Conservation (phyloP, 2,797 vertebrate species). For the Chelidonichthys spinosus region DNA sequence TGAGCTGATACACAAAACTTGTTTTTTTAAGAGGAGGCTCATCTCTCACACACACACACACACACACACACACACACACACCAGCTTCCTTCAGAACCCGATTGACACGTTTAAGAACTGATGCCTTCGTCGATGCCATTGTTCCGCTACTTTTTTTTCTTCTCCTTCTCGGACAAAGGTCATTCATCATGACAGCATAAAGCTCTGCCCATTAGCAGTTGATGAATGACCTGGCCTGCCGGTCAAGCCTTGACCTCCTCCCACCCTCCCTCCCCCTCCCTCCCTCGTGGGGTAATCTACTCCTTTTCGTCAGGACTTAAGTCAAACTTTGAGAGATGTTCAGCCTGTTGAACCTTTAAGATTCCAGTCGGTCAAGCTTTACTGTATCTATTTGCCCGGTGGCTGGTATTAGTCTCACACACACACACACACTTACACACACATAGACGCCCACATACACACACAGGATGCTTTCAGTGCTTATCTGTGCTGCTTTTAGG, state of each 20-base stretch:
- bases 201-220: conserved; percentile 78
- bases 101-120: conserved; percentile 80
- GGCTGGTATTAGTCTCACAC: conserved; percentile 70
- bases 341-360: conserved; percentile 21
- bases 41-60: not conserved
- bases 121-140: conserved; percentile 75
- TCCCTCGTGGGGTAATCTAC: conserved; percentile 58
- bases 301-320: conserved; percentile 46
- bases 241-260: conserved; percentile 79
- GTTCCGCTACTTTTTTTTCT: conserved; percentile 65
- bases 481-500: conserved; percentile 90
- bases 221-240: conserved; percentile 80
- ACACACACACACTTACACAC: conserved; percentile 42
- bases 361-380: conserved; percentile 77
- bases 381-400: conserved; percentile 84
- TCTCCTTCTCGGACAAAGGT: conserved; percentile 74
- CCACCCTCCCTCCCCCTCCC: conserved; percentile 36
- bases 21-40: conserved; percentile 53
- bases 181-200: conserved; percentile 80
- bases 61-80: conserved; percentile 21
- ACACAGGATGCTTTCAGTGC: conserved; percentile 92
- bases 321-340: conserved; percentile 59
- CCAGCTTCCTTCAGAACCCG: conserved; percentile 60
- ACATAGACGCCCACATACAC: conserved; percentile 46
- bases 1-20: conserved; percentile 65